Evolutionary conservation across 2,888 invertebrate species (phyloP).

Genomic region (Dicyrtoma fusca): DNA sequence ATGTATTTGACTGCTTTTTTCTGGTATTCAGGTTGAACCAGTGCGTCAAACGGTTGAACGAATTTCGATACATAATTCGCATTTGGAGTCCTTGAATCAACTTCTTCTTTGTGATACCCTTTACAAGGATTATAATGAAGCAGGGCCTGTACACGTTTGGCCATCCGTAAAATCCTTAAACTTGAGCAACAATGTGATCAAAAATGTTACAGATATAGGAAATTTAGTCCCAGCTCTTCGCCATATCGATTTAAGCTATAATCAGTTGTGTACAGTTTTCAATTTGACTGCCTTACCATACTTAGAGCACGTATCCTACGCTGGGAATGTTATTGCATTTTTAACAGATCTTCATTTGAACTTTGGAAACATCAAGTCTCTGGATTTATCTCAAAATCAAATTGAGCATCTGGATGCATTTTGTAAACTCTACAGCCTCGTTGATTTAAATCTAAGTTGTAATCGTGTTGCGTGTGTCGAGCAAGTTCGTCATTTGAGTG

Average conservation of each 20-base stretch:
- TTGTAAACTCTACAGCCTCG: slow-evolving; percentile 81
- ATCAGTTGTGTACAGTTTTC: slow-evolving; percentile 51
- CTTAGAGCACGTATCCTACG: slow-evolving; percentile 75
- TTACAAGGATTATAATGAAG: slow-evolving; percentile 68
- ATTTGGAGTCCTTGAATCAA: slow-evolving; percentile 72
- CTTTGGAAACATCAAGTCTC: slow-evolving; percentile 82
- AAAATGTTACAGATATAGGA: slow-evolving; percentile 54
- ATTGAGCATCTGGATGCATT: slow-evolving; percentile 74
- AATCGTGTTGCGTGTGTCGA: slow-evolving; percentile 80
- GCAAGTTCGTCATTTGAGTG: slow-evolving; percentile 78
- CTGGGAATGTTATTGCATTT: slow-evolving; percentile 74
- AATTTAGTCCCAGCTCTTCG: slow-evolving; percentile 47
- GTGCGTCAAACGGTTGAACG: slow-evolving; percentile 68
- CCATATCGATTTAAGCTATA: slow-evolving; percentile 52
- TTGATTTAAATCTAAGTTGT: slow-evolving; percentile 81
- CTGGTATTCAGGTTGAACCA: slow-evolving; percentile 66
- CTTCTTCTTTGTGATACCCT: slow-evolving; percentile 82
- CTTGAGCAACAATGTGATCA: slow-evolving; percentile 61
- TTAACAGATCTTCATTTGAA: slow-evolving; percentile 73
- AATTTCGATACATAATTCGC: slow-evolving; percentile 70
- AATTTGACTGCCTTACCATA: slow-evolving; percentile 79
- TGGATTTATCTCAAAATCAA: slow-evolving; percentile 84
- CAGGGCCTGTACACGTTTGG: slow-evolving; percentile 61
- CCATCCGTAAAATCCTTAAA: slow-evolving; percentile 60
- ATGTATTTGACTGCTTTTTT: too few relatives aligned